Conservation (phyloP, 1,140 invertebrate genomes). For the Sminthurides bifidus region DNA sequence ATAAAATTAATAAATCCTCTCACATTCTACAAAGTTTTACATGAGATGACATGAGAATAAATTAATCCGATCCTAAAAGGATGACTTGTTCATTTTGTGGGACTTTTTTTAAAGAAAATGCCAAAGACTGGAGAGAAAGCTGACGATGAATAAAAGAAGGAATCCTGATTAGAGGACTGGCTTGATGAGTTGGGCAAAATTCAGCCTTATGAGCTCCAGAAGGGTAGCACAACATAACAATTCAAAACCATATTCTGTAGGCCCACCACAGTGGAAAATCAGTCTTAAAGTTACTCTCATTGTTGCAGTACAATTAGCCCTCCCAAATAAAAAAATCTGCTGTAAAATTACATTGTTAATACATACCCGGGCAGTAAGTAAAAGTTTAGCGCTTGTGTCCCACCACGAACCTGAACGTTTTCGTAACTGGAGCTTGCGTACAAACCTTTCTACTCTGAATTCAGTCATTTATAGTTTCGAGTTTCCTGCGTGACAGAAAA, state of each 20-base stretch:
- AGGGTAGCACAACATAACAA: slow-evolving; percentile 9
- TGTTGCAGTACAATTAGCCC: slow-evolving; percentile 16
- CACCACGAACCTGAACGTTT: no score
- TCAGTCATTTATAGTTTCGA: not conserved
- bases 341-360: slow-evolving; percentile 3
- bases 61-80: no score
- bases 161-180: no score
- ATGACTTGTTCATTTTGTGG: no score
- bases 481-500: not conserved
- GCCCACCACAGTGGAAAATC: slow-evolving; percentile 14
- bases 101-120: no score
- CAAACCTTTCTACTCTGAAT: not conserved
- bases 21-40: no score
- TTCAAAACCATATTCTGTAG: slow-evolving; percentile 1
- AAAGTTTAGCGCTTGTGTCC: not conserved
- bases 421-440: no score
- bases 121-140: no score
- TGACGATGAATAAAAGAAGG: no score
- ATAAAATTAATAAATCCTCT: no score
- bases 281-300: slow-evolving; percentile 17
- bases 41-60: no score
- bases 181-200: no score
- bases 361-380: slow-evolving; percentile 2
- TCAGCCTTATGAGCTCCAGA: not conserved
- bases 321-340: not conserved